Base-by-base conservation (phyloP, 2,797 vertebrate species). In the Prunella strophiata region DNA sequence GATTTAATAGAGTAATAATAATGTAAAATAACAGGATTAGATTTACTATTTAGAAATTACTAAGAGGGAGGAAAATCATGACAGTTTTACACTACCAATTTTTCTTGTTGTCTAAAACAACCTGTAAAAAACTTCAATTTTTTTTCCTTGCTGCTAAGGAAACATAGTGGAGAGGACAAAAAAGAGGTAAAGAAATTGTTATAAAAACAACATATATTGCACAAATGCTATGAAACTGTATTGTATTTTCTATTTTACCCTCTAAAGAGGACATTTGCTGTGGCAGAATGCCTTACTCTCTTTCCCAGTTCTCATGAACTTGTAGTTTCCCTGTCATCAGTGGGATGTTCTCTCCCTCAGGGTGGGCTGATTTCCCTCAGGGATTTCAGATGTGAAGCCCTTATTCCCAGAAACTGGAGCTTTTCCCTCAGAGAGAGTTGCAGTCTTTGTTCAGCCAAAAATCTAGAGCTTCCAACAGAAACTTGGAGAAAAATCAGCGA, bases 81-180 rank as follows among this genome's bases (percentile, higher is more conserved):
- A 74, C 71, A 82, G 59, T 82, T 91, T 83, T 47, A 88, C 94
- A 34, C 36, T 38, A 71, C 42, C 17, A 57, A 19, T 93, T 95
- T 89, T 85, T 91, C 71, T 67, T 71, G 19, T 70, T 91, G 27
- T 89, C 61, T 67, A 32, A 96, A 93, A 23, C 8, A 68, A 20
- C 54, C 70, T 73, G 12, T 26, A 57, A 51, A 78, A 57, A 16
- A 8, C 6, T 62, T 57, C 7, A 0, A 1, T 22, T 25, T 47
- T 73, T 67, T 47, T 74, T 47, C 10, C 27, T 70, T 74, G n/a
- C 72, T 68, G 27, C 48, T 89, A 57, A 40, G 68, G 34, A 93
- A 91, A 70, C 25, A 29, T 26, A 43, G 21, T 3, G 16, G 18
- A 65, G 66, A 47, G 19, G 20, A 47, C 5, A 54, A 74, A 84